Evolutionary conservation across 1,140 invertebrate species (phyloP).

Genomic region (Temnothorax longispinosus): DNA sequence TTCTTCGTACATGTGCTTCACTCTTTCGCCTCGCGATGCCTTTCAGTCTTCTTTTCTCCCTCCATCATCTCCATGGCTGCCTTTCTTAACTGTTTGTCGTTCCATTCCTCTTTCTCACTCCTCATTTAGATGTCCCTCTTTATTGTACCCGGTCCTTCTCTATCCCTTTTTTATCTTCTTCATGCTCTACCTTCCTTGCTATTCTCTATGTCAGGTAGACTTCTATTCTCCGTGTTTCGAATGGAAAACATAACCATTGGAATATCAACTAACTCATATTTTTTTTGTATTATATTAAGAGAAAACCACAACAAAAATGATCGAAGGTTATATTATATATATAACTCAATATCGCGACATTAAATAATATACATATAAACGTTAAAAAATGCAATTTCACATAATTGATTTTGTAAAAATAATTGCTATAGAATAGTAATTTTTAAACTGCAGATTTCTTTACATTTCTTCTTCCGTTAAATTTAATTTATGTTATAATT

Average conservation of each 20-base stretch:
- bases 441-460: neutral
- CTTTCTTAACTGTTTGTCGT: slow-evolving; percentile 69
- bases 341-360: too few relatives aligned
- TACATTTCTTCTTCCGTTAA: neutral
- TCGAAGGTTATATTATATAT: slow-evolving; percentile 64
- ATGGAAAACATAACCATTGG: slow-evolving; percentile 70
- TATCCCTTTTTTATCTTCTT: slow-evolving; percentile 53
- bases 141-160: slow-evolving; percentile 23
- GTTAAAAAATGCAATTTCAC: neutral
- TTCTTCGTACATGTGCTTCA: slow-evolving; percentile 82
- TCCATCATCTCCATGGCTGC: slow-evolving; percentile 75
- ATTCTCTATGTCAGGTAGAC: slow-evolving; percentile 74
- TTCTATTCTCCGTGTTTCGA: slow-evolving; percentile 77
- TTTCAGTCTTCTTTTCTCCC: slow-evolving; percentile 55
- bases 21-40: slow-evolving; percentile 66
- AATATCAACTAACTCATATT: slow-evolving; percentile 79
- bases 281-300: slow-evolving; percentile 77
- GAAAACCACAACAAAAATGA: slow-evolving; percentile 60
- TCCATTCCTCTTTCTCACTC: slow-evolving; percentile 67
- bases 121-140: slow-evolving; percentile 66
- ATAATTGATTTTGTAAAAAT: neutral
- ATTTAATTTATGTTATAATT: neutral
- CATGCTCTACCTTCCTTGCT: slow-evolving; percentile 26
- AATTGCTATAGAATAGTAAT: neutral
- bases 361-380: slow-evolving; percentile 58